Evolutionary conservation across 2,113 vertebrate genomes (phyloP).

Genomic region (Sturnira hondurensis): DNA sequence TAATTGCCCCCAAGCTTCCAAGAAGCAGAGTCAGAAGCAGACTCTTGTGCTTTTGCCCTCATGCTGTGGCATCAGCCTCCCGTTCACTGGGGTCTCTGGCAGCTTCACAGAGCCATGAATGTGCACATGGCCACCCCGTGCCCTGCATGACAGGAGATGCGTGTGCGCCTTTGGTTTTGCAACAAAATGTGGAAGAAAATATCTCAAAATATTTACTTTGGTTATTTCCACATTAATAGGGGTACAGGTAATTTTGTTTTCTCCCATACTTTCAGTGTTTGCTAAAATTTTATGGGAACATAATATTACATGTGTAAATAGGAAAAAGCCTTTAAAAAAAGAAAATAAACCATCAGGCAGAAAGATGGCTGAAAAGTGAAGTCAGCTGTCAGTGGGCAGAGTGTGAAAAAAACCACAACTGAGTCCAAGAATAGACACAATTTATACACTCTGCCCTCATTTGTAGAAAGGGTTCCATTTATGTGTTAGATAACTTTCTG

Average conservation of each 20-base stretch:
- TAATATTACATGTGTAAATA: background rate
- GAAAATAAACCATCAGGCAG: constrained; percentile 33
- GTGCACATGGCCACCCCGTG: background rate
- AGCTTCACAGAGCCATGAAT: background rate
- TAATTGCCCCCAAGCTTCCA: background rate
- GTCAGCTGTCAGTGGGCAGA: constrained; percentile 54
- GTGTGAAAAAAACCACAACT: constrained; percentile 26
- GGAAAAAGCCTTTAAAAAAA: background rate
- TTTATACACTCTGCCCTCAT: background rate
- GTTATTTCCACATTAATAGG: background rate
- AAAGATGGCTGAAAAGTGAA: background rate
- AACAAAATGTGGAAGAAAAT: background rate
- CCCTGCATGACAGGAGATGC: background rate
- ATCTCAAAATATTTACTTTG: constrained; percentile 4
- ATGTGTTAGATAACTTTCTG: constrained; percentile 21
- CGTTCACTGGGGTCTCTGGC: background rate
- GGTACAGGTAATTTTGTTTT: constrained; percentile 29
- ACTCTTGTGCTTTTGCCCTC: background rate
- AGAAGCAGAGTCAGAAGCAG: background rate
- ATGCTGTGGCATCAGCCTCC: background rate
- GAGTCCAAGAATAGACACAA: constrained; percentile 5
- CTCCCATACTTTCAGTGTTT: background rate
- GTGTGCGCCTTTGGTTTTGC: background rate
- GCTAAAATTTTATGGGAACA: background rate
- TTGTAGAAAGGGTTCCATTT: constrained; percentile 41